Percentiles rank a stretch among this genome's conserved stretches.
phyloP scores from a whole-genome alignment of 2,888 invertebrate genomes.

The Iselma pallidipennis region DNA sequence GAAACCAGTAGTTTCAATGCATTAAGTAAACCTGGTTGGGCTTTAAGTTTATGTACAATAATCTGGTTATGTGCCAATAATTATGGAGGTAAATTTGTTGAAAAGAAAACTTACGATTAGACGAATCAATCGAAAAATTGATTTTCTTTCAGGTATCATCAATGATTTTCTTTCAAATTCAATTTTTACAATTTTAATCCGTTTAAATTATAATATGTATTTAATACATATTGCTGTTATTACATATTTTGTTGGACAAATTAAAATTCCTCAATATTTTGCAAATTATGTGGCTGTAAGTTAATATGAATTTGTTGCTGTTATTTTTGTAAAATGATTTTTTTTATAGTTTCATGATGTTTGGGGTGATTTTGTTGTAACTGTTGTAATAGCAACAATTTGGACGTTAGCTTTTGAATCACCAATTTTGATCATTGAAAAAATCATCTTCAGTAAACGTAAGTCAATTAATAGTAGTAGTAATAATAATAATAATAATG shows the following conservation, averaged over 20 bases:
- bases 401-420: constrained; percentile 55
- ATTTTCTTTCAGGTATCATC: constrained; percentile 53
- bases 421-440: constrained; percentile 53
- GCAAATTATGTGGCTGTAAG: constrained; percentile 35
- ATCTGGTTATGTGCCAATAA: constrained; percentile 32
- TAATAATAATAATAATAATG: no score
- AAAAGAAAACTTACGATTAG: not conserved
- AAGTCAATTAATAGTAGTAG: no score
- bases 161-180: constrained; percentile 57
- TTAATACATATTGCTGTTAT: constrained; percentile 55
- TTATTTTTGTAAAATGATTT: not conserved
- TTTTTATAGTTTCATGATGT: constrained; percentile 47
- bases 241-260: constrained; percentile 18
- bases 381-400: constrained; percentile 47
- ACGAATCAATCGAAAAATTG: no score
- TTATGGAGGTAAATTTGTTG: constrained; percentile 25
- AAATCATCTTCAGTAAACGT: constrained; percentile 36
- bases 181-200: constrained; percentile 58
- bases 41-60: constrained; percentile 22
- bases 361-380: constrained; percentile 54
- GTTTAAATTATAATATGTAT: constrained; percentile 59
- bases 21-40: constrained; percentile 32
- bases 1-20: constrained; percentile 31
- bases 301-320: constrained; percentile 28
- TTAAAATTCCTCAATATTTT: not conserved